phyloP scores from a whole-genome alignment of 2,797 vertebrate species.

The Phylloscopus collybita region DNA sequence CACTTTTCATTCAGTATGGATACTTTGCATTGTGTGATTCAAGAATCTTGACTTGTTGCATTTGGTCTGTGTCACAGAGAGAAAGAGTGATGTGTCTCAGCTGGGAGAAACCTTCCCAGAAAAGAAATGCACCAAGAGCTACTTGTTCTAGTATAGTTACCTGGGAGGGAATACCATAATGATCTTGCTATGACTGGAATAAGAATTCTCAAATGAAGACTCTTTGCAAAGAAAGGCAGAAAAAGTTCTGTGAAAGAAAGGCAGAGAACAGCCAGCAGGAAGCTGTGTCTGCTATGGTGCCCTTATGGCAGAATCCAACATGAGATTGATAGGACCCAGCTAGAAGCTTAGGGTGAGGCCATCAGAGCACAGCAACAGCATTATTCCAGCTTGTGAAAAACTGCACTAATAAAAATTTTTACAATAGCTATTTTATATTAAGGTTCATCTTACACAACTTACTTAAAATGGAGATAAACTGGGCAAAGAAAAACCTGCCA shows the following conservation, averaged over 20 bases:
- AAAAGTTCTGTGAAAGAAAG: background rate
- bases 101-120: background rate
- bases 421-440: accelerated
- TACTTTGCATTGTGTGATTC: background rate
- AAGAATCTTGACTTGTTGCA: background rate
- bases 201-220: background rate
- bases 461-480: background rate
- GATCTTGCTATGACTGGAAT: background rate
- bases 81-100: background rate
- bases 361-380: background rate
- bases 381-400: background rate
- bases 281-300: background rate
- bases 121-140: background rate
- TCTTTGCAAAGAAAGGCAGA: background rate
- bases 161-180: background rate
- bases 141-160: background rate
- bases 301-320: background rate
- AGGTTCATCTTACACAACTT: background rate
- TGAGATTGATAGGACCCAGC: background rate
- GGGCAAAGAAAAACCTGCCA: background rate
- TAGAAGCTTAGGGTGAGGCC: background rate
- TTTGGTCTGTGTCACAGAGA: background rate
- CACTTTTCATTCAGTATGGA: background rate
- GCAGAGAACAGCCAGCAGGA: background rate
- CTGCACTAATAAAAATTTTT: background rate